Evolutionary conservation across 2,113 vertebrate genomes (phyloP).

Genomic region (Odocoileus hemionus): DNA sequence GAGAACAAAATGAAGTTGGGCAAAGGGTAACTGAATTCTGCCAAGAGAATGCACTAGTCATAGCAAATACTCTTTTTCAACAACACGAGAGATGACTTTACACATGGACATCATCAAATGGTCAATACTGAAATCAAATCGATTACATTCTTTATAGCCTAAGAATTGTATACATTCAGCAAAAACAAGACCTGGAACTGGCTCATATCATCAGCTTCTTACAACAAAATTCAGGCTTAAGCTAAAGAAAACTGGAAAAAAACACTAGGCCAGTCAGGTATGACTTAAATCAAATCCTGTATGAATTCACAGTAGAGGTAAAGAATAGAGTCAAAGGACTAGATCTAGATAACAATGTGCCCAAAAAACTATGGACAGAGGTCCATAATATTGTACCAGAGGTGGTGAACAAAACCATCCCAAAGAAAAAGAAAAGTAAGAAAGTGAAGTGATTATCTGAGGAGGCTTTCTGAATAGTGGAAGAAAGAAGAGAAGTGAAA

Average conservation of each 20-base stretch:
- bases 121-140: background rate
- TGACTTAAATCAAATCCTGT: background rate
- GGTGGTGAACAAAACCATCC: background rate
- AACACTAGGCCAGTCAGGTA: background rate
- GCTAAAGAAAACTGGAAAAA: background rate
- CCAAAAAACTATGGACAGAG: background rate
- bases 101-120: background rate
- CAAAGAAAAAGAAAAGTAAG: background rate
- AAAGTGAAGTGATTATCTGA: background rate
- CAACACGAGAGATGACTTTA: background rate
- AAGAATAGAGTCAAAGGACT: background rate
- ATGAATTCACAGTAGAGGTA: fast-evolving
- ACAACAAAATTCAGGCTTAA: background rate
- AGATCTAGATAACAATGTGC: background rate
- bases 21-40: background rate
- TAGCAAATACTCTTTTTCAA: background rate
- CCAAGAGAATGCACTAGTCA: background rate
- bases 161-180: background rate
- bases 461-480: background rate
- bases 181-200: background rate
- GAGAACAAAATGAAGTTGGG: background rate
- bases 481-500: background rate
- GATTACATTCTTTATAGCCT: background rate
- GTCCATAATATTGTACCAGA: background rate
- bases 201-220: background rate